Base-by-base conservation (phyloP, 2,113 vertebrate species). In the Poeciliopsis turrubarensis region DNA sequence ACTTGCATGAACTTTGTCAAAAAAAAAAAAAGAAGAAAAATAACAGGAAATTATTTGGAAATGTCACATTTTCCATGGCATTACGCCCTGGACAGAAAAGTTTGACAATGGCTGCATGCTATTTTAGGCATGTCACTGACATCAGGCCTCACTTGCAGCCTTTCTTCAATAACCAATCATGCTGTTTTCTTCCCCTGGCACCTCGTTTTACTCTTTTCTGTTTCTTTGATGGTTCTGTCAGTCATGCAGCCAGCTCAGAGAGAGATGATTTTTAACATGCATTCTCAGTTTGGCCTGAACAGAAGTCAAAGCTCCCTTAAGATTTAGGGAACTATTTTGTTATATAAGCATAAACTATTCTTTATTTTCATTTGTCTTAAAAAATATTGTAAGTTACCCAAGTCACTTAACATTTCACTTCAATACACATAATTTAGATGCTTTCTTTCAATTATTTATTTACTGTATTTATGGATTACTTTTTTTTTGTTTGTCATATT, bases 161-260 rank as follows among this genome's bases (percentile, higher is more conserved):
- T 82, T 68, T 75, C 88, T 91, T 91, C 88, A 90, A 84, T 84
- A 91, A 82, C 79, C 41, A 72, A 75, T 87, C 82, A 71, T 26
- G 66, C 39, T 47, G 60, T 86, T 84, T 57, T 57, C 22, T 25
- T 83, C 87, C 86, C 37, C 78, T 72, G 83, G 84, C 79, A 65
- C 61, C 77, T 65, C 47, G 65, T 83, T 83, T 85, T 87, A 68
- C 77, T 85, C 61, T 84, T 84, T 81, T 80, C 44, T 83, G 68
- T 88, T 92, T 81, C 84, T 89, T 90, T 92, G 92, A 94, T 93
- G 88, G 81, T 68, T 85, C 90, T 94, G 93, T 90, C 93, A 92
- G 75, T 92, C 91, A 90, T 75, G 85, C 89, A 73, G 68, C 37
- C 37, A 26, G 39, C 30, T 26, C 60, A 51, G 66, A 64, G 41